Percentiles rank a stretch among this genome's conserved stretches.
Evolutionary conservation across 2,888 invertebrate species (phyloP).

Genomic region (Schrankia costaestrigalis): DNA sequence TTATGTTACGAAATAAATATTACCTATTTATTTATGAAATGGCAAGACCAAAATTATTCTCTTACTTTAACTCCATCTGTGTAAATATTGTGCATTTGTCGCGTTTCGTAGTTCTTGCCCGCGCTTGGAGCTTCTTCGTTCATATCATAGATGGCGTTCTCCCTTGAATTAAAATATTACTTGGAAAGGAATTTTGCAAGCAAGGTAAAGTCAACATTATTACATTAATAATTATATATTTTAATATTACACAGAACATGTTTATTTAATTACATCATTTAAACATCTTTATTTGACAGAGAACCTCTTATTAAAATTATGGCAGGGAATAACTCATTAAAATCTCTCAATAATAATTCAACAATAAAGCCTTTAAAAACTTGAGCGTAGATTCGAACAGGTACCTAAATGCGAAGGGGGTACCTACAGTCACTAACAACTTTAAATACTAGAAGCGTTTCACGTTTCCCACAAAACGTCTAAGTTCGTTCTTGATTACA

Average conservation of each 20-base stretch:
- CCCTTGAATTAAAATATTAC: too few species aligned
- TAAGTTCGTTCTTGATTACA: conserved; percentile 41
- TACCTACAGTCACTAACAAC: conserved; percentile 71
- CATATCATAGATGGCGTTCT: conserved; percentile 23
- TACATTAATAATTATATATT: conserved; percentile 35
- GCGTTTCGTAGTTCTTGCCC: not conserved
- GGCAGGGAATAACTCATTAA: conserved; percentile 71
- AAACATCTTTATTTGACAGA: conserved; percentile 62
- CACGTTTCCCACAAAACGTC: conserved; percentile 74
- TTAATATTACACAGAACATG: conserved; percentile 70
- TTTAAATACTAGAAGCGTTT: conserved; percentile 76
- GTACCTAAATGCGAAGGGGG: conserved; percentile 68
- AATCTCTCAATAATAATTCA: conserved; percentile 71
- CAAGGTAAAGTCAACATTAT: conserved; percentile 14
- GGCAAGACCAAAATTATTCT: too few species aligned
- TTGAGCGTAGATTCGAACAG: conserved; percentile 75
- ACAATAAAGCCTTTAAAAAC: conserved; percentile 77
- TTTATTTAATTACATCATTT: conserved; percentile 57
- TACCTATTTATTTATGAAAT: too few species aligned
- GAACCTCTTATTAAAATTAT: conserved; percentile 59
- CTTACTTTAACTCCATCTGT: conserved; percentile 22
- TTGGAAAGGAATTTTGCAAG: not conserved
- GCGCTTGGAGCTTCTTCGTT: not conserved
- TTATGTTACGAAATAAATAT: not conserved
- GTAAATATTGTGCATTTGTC: not conserved